Evolutionary conservation across 2,113 vertebrate species (phyloP).

Genomic region (Hyperopisus bebe): DNA sequence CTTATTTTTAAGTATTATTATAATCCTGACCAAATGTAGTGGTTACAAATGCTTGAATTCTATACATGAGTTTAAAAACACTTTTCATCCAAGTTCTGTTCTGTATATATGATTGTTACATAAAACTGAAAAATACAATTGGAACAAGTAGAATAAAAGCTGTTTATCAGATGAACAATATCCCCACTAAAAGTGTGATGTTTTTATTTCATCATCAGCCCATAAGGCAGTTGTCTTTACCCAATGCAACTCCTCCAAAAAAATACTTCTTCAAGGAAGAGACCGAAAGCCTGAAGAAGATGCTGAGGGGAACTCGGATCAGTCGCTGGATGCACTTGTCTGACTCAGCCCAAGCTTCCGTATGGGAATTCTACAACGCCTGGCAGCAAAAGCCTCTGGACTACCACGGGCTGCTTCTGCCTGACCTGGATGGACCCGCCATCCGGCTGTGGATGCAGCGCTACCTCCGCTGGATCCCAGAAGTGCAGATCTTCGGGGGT

Average conservation of each 20-base stretch:
- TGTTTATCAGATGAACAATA: neutral
- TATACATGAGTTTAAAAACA: neutral
- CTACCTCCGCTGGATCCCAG: constrained; percentile 80
- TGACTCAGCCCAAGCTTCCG: constrained; percentile 43
- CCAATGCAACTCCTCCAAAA: constrained; percentile 65
- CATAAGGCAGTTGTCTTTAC: constrained; percentile 77
- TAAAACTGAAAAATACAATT: neutral
- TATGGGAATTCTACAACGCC: constrained; percentile 68
- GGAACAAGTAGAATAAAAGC: neutral
- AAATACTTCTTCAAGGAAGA: constrained; percentile 84
- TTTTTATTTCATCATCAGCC: constrained; percentile 54
- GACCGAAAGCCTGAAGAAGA: constrained; percentile 79
- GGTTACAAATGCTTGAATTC: neutral
- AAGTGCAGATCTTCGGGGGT: constrained; percentile 72
- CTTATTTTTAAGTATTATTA: neutral
- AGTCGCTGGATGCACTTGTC: constrained; percentile 73
- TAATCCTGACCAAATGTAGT: neutral
- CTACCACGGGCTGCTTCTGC: constrained; percentile 69
- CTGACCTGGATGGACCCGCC: constrained; percentile 66
- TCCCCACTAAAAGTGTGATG: neutral
- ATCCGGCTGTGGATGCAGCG: constrained; percentile 76
- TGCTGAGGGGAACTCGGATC: constrained; percentile 73
- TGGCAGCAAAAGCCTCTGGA: constrained; percentile 70
- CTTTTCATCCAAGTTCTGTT: neutral
- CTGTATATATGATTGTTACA: neutral